phyloP scores from a whole-genome alignment of 64 coral and sea anemone species.

The Montipora cactus region DNA sequence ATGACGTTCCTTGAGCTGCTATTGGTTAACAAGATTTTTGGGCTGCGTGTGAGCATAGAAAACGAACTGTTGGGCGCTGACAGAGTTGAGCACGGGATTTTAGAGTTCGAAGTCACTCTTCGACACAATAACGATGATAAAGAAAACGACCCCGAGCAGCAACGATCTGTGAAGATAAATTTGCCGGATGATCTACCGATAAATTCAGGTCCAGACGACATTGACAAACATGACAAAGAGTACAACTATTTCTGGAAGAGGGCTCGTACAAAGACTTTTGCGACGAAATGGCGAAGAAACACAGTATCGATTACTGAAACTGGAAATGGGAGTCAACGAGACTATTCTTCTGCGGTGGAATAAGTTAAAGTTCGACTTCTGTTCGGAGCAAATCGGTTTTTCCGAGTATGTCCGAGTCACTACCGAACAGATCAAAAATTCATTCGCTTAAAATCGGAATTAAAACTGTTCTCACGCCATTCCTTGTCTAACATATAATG shows the following conservation, averaged over 20 bases:
- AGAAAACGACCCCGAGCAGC: background rate
- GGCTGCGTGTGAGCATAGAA: slow-evolving; percentile 57
- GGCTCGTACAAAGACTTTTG: background rate
- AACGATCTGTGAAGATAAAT: background rate
- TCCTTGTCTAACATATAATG: too few relatives aligned
- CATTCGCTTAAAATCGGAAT: too few relatives aligned
- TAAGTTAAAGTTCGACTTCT: too few relatives aligned
- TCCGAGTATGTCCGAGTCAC: too few relatives aligned
- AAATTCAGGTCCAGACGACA: background rate
- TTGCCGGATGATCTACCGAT: background rate
- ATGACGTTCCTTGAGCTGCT: slow-evolving; percentile 62
- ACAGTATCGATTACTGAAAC: too few relatives aligned
- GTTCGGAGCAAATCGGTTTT: too few relatives aligned
- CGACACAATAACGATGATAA: background rate
- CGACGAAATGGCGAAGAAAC: too few relatives aligned
- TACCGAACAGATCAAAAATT: too few relatives aligned
- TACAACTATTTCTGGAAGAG: background rate
- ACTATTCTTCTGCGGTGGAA: too few relatives aligned
- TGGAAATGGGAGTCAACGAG: too few relatives aligned
- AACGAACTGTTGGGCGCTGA: slow-evolving; percentile 83
- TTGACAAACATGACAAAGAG: background rate
- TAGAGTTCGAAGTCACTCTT: background rate
- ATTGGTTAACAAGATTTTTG: slow-evolving; percentile 68
- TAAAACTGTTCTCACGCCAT: too few relatives aligned
- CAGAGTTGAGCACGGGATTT: slow-evolving; percentile 71